Evolutionary conservation across 2,888 invertebrate genomes (phyloP).

Genomic region (Seira ritae): DNA sequence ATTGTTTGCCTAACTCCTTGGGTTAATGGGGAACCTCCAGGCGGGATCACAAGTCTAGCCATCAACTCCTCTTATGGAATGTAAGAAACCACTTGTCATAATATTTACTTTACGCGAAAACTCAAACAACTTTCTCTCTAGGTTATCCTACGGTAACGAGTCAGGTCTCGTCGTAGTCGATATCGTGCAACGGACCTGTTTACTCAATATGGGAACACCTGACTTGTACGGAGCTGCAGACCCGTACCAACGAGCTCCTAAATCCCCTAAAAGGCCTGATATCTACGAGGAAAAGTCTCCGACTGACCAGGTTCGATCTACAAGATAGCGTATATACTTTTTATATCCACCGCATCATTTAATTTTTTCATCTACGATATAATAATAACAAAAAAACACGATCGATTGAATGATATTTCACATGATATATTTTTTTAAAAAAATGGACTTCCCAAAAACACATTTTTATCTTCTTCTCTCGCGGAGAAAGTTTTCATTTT

Average conservation of each 20-base stretch:
- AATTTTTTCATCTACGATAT: no score
- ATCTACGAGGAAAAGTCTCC: conserved; percentile 71
- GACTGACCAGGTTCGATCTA: conserved; percentile 68
- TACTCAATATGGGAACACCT: conserved; percentile 91
- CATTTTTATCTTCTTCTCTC: no score
- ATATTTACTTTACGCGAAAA: conserved; percentile 11
- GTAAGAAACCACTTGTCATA: conserved; percentile 80
- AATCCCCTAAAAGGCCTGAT: conserved; percentile 83
- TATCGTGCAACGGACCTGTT: conserved; percentile 91
- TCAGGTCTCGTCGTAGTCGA: conserved; percentile 96
- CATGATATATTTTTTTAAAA: background rate
- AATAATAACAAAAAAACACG: no score
- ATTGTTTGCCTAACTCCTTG: conserved; percentile 94
- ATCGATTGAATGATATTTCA: no score
- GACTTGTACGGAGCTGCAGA: conserved; percentile 92
- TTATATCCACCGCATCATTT: background rate
- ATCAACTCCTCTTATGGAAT: conserved; percentile 98
- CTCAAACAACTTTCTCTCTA: no score
- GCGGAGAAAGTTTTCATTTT: background rate
- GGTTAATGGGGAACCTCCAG: conserved; percentile 86
- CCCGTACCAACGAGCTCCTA: conserved; percentile 88
- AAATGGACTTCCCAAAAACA: conserved; percentile 19
- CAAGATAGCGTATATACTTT: background rate
- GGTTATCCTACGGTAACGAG: conserved; percentile 98
- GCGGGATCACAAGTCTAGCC: conserved; percentile 91